These are phyloP conservation scores for Dolichallabes microphthalmus DNA, from an alignment of 2,113 vertebrate genomes.

Conservation along the genomic window DNA sequence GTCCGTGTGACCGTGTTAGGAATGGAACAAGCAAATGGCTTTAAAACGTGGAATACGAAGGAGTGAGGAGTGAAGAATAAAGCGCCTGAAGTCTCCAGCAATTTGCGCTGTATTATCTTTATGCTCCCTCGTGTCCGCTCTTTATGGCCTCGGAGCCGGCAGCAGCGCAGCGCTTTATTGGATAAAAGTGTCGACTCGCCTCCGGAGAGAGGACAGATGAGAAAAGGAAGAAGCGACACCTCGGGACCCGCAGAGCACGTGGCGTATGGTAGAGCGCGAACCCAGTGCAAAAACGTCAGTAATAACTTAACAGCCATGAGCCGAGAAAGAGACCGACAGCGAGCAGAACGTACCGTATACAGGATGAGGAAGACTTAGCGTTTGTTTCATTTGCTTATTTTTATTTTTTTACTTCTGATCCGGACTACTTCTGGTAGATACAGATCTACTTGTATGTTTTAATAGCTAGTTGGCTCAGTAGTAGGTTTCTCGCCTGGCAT, in stretches of 20 bases:
- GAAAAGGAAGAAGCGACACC: not conserved
- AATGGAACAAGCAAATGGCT: not conserved
- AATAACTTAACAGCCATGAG: slow-evolving; percentile 5
- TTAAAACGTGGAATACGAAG: not conserved
- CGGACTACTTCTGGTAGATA: not conserved
- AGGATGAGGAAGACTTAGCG: not conserved
- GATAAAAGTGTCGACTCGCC: not conserved
- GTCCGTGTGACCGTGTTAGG: not conserved
- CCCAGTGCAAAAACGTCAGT: not conserved
- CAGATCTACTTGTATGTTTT: too few relatives aligned
- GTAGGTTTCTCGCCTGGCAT: too few relatives aligned
- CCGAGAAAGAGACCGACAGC: not conserved
- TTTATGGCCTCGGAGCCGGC: not conserved
- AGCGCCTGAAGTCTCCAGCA: not conserved
- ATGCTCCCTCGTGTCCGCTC: slow-evolving; percentile 1
- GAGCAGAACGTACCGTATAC: not conserved
- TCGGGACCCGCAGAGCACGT: not conserved
- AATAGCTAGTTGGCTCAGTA: too few relatives aligned
- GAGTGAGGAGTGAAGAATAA: not conserved
- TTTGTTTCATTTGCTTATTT: not conserved
- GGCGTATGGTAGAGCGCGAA: not conserved
- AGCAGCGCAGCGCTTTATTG: slow-evolving; percentile 7
- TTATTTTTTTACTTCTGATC: not conserved
- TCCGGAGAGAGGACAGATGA: slow-evolving; percentile 17
- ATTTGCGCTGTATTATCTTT: not conserved